Conservation (phyloP, 2,113 vertebrate genomes). For the Nanorana parkeri region DNA sequence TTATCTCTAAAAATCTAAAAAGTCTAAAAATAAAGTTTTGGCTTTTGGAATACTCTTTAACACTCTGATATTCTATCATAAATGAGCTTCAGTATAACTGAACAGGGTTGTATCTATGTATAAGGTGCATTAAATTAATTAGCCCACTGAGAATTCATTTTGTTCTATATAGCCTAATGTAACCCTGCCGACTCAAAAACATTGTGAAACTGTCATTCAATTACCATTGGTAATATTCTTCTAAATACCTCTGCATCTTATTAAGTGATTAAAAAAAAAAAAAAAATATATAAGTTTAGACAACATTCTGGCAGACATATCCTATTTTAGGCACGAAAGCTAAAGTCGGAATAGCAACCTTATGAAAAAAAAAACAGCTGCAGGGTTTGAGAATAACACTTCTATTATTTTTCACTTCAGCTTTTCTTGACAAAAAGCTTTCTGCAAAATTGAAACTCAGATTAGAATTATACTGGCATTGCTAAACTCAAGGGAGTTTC, state of each 20-base stretch:
- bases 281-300: slow-evolving; percentile 40
- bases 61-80: too few relatives aligned
- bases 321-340: slow-evolving; percentile 32
- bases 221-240: slow-evolving; percentile 28
- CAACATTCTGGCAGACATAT: slow-evolving; percentile 32
- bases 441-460: slow-evolving; percentile 5
- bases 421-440: slow-evolving; percentile 25
- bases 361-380: slow-evolving; percentile 34
- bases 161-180: slow-evolving; percentile 14
- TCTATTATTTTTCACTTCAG: slow-evolving; percentile 34
- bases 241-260: slow-evolving; percentile 43
- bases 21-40: too few relatives aligned
- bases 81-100: too few relatives aligned
- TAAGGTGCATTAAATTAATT: slow-evolving; percentile 4
- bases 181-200: slow-evolving; percentile 18
- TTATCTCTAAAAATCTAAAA: too few relatives aligned
- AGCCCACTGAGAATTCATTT: slow-evolving; percentile 12
- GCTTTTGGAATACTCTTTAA: too few relatives aligned
- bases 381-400: slow-evolving; percentile 41
- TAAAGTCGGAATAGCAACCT: slow-evolving; percentile 39
- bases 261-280: slow-evolving; percentile 38
- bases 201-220: slow-evolving; percentile 36
- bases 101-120: not conserved
- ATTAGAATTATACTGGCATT: slow-evolving; percentile 1
- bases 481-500: not conserved